A percentile compares a stretch with the other conserved stretches of the same genome.
phyloP scores from a whole-genome alignment of 2,888 invertebrate species.

The Rhamnusium bicolor region DNA sequence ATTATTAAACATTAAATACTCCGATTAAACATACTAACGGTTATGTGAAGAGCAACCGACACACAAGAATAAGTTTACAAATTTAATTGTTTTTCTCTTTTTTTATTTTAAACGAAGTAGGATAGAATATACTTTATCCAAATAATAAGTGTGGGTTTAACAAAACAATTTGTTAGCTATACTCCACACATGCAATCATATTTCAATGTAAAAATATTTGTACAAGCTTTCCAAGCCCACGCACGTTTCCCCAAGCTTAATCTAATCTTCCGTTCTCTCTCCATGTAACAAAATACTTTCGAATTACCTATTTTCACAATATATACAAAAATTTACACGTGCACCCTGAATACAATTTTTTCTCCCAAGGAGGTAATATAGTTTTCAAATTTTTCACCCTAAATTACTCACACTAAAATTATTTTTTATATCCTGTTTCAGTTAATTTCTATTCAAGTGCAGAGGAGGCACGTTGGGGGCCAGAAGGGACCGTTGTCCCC shows the following conservation, averaged over 20 bases:
- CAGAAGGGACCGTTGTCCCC: too few relatives aligned
- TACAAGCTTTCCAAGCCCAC: slow-evolving; percentile 7
- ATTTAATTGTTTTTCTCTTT: too few relatives aligned
- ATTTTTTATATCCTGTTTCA: not conserved
- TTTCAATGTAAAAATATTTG: slow-evolving; percentile 28
- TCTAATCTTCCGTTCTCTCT: slow-evolving; percentile 14
- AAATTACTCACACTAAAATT: not conserved
- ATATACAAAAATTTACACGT: slow-evolving; percentile 21
- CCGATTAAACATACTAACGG: too few relatives aligned
- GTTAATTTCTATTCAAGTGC: not conserved
- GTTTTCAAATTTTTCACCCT: not conserved
- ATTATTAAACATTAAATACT: too few relatives aligned
- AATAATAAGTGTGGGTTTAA: not conserved
- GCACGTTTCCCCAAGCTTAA: slow-evolving; percentile 20
- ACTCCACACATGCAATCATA: slow-evolving; percentile 22
- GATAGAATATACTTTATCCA: not conserved
- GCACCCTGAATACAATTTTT: not conserved
- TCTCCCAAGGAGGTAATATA: not conserved
- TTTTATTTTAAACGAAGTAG: not conserved
- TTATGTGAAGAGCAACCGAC: too few relatives aligned
- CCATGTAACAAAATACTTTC: slow-evolving; percentile 20
- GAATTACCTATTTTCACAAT: slow-evolving; percentile 18
- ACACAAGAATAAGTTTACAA: too few relatives aligned
- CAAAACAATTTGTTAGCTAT: slow-evolving; percentile 14
- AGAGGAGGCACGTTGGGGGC: not conserved